Conservation (phyloP, 1,140 invertebrate species). For the Spodoptera frugiperda region DNA sequence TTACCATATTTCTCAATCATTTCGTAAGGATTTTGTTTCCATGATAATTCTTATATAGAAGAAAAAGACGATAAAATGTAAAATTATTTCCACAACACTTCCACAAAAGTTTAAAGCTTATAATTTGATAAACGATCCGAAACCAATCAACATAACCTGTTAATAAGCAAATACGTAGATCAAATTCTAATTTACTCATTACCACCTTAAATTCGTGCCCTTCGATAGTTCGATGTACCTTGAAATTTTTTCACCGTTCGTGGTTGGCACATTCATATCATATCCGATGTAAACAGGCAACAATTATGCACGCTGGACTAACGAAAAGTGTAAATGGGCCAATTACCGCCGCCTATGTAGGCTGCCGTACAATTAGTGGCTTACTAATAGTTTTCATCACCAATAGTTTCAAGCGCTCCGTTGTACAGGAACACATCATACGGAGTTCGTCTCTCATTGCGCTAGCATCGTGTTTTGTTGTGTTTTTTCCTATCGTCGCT, state of each 20-base stretch:
- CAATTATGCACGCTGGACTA: conserved; percentile 83
- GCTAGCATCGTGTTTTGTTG: conserved; percentile 63
- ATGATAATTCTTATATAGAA: background rate
- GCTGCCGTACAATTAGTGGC: conserved; percentile 83
- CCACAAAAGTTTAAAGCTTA: background rate
- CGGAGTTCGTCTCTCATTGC: conserved; percentile 71
- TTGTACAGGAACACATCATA: conserved; percentile 68
- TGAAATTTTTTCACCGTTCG: conserved; percentile 52
- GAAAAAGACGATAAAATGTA: background rate
- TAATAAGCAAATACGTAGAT: conserved; percentile 25
- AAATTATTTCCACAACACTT: background rate
- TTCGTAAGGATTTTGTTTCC: background rate
- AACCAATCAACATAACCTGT: background rate
- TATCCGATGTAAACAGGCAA: conserved; percentile 77
- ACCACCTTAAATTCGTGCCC: conserved; percentile 34
- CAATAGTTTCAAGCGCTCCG: conserved; percentile 72
- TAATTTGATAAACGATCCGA: too few relatives aligned
- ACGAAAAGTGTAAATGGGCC: conserved; percentile 85
- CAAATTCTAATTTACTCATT: conserved; percentile 52
- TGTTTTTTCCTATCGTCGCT: conserved; percentile 21
- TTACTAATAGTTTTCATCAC: conserved; percentile 85
- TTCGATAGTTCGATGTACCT: background rate
- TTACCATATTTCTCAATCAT: conserved; percentile 21
- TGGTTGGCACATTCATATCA: conserved; percentile 72
- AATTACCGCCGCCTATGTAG: conserved; percentile 84